Conservation (phyloP, 2,888 invertebrate genomes). For the Nudaria mundana region DNA sequence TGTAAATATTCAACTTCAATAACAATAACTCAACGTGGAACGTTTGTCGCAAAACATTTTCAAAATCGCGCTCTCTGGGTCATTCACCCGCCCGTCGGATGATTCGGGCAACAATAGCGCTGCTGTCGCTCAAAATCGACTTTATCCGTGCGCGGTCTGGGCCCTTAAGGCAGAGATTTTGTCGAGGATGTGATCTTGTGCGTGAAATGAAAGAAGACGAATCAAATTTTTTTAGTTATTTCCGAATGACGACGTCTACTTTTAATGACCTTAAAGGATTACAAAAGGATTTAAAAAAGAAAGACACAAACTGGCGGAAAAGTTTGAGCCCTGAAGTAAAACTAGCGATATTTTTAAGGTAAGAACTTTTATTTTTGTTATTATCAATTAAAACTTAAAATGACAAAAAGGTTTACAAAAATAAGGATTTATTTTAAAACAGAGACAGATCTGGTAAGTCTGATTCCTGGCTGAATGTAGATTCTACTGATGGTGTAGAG, state of each 20-base stretch:
- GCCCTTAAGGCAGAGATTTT: conserved; percentile 21
- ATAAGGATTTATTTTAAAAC: conserved; percentile 9
- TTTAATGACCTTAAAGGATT: conserved; percentile 23
- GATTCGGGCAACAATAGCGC: no score
- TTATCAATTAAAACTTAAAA: conserved; percentile 8
- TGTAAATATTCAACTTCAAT: no score
- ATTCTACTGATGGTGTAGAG: conserved; percentile 16
- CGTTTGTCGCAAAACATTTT: no score
- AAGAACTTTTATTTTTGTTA: conserved; percentile 13
- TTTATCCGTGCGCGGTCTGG: no score
- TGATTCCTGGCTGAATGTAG: conserved; percentile 12
- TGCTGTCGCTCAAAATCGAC: no score
- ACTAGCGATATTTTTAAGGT: conserved; percentile 17
- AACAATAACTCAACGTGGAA: no score
- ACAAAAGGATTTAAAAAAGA: conserved; percentile 24
- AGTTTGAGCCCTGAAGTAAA: conserved; percentile 17
- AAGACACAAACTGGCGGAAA: conserved; percentile 19
- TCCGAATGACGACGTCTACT: conserved; percentile 16
- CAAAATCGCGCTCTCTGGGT: no score
- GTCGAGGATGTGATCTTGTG: conserved; percentile 14
- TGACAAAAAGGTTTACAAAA: conserved; percentile 12
- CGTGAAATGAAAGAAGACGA: neutral
- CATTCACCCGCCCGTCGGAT: no score
- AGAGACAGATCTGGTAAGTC: conserved; percentile 13
- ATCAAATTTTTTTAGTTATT: conserved; percentile 5